These are phyloP conservation scores for Sebastes miniatus DNA, from an alignment of 2,797 vertebrate species.

Conservation along the genomic window DNA sequence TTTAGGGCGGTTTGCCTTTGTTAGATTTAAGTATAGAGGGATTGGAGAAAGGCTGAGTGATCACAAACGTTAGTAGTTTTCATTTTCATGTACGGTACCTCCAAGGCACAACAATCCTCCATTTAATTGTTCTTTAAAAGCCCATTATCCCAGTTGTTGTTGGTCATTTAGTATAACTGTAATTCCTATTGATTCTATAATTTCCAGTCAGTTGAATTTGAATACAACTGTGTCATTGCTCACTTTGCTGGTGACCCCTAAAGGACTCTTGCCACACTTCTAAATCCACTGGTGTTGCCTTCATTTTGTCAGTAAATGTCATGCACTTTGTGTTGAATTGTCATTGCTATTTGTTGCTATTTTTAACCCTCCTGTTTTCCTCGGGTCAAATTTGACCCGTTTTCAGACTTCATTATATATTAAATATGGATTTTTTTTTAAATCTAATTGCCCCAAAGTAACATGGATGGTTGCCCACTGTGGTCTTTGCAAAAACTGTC, in stretches of 20 bases:
- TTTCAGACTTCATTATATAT: too few relatives aligned
- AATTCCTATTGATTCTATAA: not conserved
- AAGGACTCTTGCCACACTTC: not conserved
- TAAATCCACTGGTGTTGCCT: not conserved
- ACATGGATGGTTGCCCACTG: too few relatives aligned
- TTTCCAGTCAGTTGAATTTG: not conserved
- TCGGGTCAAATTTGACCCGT: too few relatives aligned
- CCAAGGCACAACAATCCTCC: not conserved
- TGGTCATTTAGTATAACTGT: not conserved
- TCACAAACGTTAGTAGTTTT: not conserved
- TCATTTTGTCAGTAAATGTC: not conserved
- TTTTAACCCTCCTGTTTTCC: not conserved
- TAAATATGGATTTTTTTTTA: too few relatives aligned
- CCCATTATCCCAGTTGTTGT: accelerated
- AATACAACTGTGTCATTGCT: not conserved
- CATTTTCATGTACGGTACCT: not conserved
- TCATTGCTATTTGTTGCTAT: too few relatives aligned
- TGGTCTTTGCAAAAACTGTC: too few relatives aligned
- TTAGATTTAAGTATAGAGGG: not conserved
- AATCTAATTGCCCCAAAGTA: too few relatives aligned
- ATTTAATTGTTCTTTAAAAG: not conserved
- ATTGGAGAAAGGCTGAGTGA: not conserved
- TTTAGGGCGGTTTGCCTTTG: not conserved
- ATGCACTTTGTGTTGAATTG: not conserved
- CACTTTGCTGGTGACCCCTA: not conserved